Evolutionary conservation across 2,888 invertebrate species (phyloP), one percentile per base, ranked within the genome.

Genomic region (Thecocarcelia acutangulata): DNA sequence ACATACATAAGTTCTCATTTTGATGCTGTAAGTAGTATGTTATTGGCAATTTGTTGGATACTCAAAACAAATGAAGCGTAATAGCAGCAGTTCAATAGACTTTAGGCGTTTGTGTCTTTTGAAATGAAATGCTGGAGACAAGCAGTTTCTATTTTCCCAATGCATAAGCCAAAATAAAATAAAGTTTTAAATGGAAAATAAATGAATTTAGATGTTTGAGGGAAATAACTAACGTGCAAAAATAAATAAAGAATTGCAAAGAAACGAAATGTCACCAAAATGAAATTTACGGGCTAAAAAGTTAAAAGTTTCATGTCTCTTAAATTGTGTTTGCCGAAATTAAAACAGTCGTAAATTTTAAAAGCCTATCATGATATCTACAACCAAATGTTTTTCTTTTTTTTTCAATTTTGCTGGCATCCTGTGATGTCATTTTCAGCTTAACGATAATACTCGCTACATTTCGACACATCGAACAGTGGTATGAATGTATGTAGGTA

Each of bases 61-160:
- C 74, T 70, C 48, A 33, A 83, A 84, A 83, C 81, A 88, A 87
- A 84, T 86, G 86, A 88, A 87, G 87, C 87, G 87, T 87, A 87
- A 88, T 88, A 88, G 86, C 87, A 86, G 86, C 84, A 88, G 88
- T 88, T 87, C 88, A 87, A 87, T 88, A 88, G 85, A 75, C 80
- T 78, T 78, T 74, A 64, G 77, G 77, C 73, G 69, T 64, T 78
- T 54, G 24, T 46, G 52, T 19, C 11, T 44, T 2, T 24, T 0
- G 12, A 69, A 17, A 74, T 50, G 52, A 77, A 69, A 76, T 72
- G 9, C 50, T 40, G 48, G 6, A 56, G 50, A 44, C 42, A 44
- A 17, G 33, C 9, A 33, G 54, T 15, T 58, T 56, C 4, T 48
- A 48, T 74, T 46, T 70, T 70, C 58, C 64, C 40, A 74, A 44